These are phyloP conservation scores for Crocidura indochinensis DNA, from an alignment of 2,797 vertebrate species.

Conservation along the genomic window DNA sequence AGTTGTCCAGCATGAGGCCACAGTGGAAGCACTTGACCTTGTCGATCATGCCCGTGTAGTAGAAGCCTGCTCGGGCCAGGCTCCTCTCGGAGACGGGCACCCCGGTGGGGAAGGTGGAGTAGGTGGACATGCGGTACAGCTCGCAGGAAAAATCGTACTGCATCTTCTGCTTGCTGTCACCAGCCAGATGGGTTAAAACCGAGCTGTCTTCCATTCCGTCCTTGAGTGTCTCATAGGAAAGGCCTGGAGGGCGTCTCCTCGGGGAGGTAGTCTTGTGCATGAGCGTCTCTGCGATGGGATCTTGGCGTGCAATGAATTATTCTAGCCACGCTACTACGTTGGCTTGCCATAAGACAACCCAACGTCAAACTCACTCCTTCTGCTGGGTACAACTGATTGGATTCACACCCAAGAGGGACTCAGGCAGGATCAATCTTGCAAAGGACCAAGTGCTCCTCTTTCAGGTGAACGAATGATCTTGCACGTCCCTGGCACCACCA, in stretches of 20 bases:
- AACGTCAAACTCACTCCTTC: neutral
- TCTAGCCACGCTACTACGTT: slow-evolving; percentile 55
- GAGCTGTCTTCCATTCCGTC: slow-evolving; percentile 93
- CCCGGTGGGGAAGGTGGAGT: slow-evolving; percentile 93
- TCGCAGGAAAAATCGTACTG: slow-evolving; percentile 96
- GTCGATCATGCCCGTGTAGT: slow-evolving; percentile 96
- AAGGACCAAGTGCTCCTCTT: no score
- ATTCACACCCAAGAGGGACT: neutral
- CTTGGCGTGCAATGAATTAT: slow-evolving; percentile 44
- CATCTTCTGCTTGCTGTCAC: slow-evolving; percentile 92
- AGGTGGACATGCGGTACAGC: slow-evolving; percentile 97
- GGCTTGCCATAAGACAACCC: slow-evolving; percentile 42
- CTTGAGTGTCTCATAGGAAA: slow-evolving; percentile 87
- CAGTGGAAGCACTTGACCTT: slow-evolving; percentile 97
- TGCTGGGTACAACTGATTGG: no score
- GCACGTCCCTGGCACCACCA: no score
- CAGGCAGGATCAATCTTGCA: neutral
- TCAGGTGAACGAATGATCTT: no score
- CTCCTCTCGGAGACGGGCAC: slow-evolving; percentile 94
- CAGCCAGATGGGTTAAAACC: slow-evolving; percentile 92
- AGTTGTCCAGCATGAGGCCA: slow-evolving; percentile 95
- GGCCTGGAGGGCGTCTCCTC: slow-evolving; percentile 91
- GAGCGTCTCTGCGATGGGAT: slow-evolving; percentile 41
- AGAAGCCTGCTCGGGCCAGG: slow-evolving; percentile 97
- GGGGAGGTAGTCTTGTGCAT: slow-evolving; percentile 94